Conservation (phyloP, 2,888 invertebrate genomes). For the Diaphora mendica region DNA sequence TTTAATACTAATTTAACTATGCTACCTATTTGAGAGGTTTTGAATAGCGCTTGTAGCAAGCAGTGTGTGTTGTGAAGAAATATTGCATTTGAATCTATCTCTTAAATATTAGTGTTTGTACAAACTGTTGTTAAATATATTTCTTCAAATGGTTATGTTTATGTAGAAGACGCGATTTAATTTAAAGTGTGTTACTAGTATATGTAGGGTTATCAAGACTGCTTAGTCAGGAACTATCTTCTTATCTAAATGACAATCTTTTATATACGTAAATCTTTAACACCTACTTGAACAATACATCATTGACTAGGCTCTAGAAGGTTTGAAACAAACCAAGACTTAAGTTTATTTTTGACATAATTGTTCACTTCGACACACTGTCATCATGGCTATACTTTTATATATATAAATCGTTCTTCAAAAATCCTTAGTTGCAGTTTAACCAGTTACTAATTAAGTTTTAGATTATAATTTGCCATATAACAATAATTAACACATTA, state of each 20-base stretch:
- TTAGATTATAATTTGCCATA: too few species aligned
- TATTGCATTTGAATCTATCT: background rate
- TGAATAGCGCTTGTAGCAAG: background rate
- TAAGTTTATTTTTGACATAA: too few species aligned
- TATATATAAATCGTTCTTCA: too few species aligned
- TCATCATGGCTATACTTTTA: too few species aligned
- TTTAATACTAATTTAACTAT: background rate
- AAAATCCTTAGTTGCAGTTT: too few species aligned
- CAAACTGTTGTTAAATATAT: background rate
- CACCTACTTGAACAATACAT: background rate
- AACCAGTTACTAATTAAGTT: too few species aligned
- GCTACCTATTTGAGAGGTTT: background rate
- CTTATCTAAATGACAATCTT: background rate
- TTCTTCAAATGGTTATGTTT: background rate
- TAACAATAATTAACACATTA: too few species aligned
- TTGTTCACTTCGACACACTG: too few species aligned
- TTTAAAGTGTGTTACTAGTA: background rate
- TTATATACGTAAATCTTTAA: background rate
- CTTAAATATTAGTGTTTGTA: background rate
- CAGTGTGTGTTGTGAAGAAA: background rate
- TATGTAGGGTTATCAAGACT: background rate
- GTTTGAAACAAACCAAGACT: background rate
- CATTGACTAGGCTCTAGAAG: background rate
- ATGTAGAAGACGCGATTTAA: background rate
- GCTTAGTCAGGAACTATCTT: background rate